Evolutionary conservation across 2,888 invertebrate genomes (phyloP), one percentile per base, ranked within the genome.

Genomic region (Ectobius pallidus): DNA sequence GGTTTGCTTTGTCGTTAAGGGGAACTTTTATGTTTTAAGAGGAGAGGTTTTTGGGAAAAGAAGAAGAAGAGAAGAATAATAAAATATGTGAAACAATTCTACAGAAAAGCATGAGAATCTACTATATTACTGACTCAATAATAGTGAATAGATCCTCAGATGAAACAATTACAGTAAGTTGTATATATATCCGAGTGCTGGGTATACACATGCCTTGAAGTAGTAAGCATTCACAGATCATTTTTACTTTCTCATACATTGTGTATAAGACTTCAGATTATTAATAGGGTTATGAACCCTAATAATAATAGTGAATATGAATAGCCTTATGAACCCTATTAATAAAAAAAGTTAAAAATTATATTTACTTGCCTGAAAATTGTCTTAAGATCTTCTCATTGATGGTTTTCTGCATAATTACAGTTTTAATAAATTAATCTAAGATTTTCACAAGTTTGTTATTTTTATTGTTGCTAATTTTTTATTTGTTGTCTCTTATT

Each of bases 1-100:
- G 86, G 80, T 82, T 83, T 81, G 85, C 86, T 86, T 87, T 87
- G 85, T 88, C 87, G 86, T 89, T 89, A 84, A 89, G 87, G 82
- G 88, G 87, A 86, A 88, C 88, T 88, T 73, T 74, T 69, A 49
- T 69, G 44, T 62, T 49, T 44, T 58, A 32, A 32, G 32, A 25
- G 39, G 32, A 70, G 73, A 73, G 69, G 65, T 65, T 72, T n/a
- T n/a, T n/a, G n/a, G 71, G 70, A 71, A 70, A 69, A 74, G 74
- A 73, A 46, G 69, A 73, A 76, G 72, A 73, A 71, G 30, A 75
- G 61, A 75, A 72, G 61, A n/a, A n/a, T 67, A 30, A 58, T 58
- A 58, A 58, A 58, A 58, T 58, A 55, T n/a, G 32, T 58, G 58
- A 58, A 30, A 3, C 2, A 55, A 55, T 25, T n/a, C 22, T 55